Conservation (phyloP, 2,888 invertebrate species). For the Eupithecia subumbrata region DNA sequence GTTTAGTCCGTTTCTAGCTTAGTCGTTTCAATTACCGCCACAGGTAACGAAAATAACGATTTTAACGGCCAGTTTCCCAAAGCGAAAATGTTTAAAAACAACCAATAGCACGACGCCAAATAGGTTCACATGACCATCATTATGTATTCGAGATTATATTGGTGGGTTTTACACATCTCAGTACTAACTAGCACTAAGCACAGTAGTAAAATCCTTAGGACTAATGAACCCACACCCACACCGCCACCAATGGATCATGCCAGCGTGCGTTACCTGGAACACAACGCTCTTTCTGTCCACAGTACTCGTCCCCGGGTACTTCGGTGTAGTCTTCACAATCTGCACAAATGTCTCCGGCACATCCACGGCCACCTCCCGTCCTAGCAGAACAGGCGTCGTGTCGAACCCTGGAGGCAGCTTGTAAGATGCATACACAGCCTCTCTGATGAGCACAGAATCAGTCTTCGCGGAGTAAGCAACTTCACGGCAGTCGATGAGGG, state of each 20-base stretch:
- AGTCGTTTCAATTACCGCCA: background rate
- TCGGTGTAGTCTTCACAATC: constrained; percentile 89
- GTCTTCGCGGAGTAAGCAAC: constrained; percentile 79
- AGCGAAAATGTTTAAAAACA: background rate
- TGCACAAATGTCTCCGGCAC: constrained; percentile 95
- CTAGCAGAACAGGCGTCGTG: constrained; percentile 78
- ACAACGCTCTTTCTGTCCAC: constrained; percentile 80
- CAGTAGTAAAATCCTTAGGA: background rate
- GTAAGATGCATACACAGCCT: constrained; percentile 78
- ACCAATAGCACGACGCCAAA: background rate
- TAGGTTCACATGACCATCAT: background rate
- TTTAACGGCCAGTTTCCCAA: background rate
- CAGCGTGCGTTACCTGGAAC: constrained; percentile 78
- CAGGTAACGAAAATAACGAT: background rate
- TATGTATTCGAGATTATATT: background rate
- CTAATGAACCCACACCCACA: constrained; percentile 31
- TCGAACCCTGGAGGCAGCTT: constrained; percentile 78
- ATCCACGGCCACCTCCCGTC: constrained; percentile 91
- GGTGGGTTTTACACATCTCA: background rate
- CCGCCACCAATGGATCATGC: constrained; percentile 55
- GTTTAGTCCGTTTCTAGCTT: too few species aligned
- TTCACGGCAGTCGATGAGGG: constrained; percentile 76
- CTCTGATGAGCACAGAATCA: constrained; percentile 79
- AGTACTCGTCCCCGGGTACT: constrained; percentile 86
- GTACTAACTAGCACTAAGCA: background rate